Evolutionary conservation across 92 coral and sea anemone genomes (phyloP), one percentile per base, ranked within the genome.

Genomic region (Zoanthus sansibaricus): DNA sequence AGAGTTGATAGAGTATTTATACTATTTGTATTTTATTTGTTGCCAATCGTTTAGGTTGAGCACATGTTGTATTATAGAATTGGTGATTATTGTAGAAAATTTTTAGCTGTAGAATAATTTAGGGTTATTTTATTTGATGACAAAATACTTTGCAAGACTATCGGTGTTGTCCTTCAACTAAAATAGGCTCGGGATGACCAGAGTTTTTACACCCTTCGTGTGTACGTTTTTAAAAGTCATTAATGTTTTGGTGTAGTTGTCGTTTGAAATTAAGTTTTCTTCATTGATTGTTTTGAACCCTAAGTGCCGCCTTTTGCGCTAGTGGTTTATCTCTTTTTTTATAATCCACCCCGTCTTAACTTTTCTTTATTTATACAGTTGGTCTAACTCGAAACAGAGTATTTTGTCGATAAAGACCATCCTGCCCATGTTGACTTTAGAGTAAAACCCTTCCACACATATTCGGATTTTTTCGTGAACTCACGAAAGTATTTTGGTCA

Each of bases 21-120:
- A 62, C 17, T 62, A 62, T 62, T 62, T 18, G 69, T 62, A 62
- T 62, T 62, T 62, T 62, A 62, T 62, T 62, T 62, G 25, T 62
- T 62, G 69, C 69, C 30, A 17, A 62, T 20, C 30, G 5, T 17
- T 61, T 61, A 62, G 69, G 69, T 62, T 62, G 69, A n/a, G 9
- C 30, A 17, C n/a, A 62, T 12, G 2, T n/a, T 62, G 69, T 62
- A 62, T 18, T 62, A 62, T 62, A 62, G 18, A 21, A 62, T 6
- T 62, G 69, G 66, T 62, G 69, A 62, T 62, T 62, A 62, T 62
- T 62, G 69, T 62, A 62, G 69, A 62, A 62, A 62, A 62, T 62
- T 62, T 62, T 62, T 62, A 62, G n/a, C 69, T 62, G 10, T 18
- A 62, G 69, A 62, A 17, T 62, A 62, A 6, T 62, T 7, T 62